A percentile compares a stretch with the other conserved stretches of the same genome.
These are phyloP conservation scores for Athene noctua DNA, from an alignment of 2,113 vertebrate genomes.

Conservation along the genomic window DNA sequence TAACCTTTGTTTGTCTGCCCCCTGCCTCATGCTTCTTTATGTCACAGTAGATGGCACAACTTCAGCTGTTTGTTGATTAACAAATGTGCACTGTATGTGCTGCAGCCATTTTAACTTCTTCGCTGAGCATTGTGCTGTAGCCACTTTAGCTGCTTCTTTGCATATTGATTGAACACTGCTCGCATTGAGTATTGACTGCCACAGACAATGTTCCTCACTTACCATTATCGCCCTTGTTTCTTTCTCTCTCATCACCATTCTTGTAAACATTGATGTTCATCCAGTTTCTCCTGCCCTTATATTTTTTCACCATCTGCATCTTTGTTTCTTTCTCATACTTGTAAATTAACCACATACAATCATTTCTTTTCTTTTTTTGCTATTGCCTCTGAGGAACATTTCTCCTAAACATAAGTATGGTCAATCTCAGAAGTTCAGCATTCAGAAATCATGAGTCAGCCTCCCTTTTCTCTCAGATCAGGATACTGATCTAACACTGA, in stretches of 20 bases:
- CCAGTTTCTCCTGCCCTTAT: neutral
- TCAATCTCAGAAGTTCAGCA: neutral
- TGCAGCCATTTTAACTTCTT: constrained; percentile 40
- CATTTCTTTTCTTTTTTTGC: neutral
- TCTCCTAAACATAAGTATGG: neutral
- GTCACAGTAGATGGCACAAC: neutral
- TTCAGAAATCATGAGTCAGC: neutral
- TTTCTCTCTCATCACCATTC: constrained; percentile 2
- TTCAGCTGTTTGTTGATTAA: constrained; percentile 31
- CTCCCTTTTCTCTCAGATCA: neutral
- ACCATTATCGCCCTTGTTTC: constrained; percentile 8
- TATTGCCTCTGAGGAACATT: neutral
- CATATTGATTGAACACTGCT: constrained; percentile 51
- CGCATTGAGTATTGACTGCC: constrained; percentile 5
- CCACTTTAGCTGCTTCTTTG: constrained; percentile 32
- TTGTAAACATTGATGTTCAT: neutral
- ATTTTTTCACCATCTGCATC: constrained; percentile 22
- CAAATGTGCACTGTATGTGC: neutral
- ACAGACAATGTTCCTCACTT: constrained; percentile 47
- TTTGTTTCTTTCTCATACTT: constrained; percentile 13
- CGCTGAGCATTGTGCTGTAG: neutral
- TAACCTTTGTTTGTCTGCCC: constrained; percentile 16
- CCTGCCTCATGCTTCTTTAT: neutral
- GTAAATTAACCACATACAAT: constrained; percentile 1
- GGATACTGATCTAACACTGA: neutral